These are phyloP conservation scores for Gopherus evgoodei DNA, from an alignment of 2,113 vertebrate species.

Conservation along the genomic window DNA sequence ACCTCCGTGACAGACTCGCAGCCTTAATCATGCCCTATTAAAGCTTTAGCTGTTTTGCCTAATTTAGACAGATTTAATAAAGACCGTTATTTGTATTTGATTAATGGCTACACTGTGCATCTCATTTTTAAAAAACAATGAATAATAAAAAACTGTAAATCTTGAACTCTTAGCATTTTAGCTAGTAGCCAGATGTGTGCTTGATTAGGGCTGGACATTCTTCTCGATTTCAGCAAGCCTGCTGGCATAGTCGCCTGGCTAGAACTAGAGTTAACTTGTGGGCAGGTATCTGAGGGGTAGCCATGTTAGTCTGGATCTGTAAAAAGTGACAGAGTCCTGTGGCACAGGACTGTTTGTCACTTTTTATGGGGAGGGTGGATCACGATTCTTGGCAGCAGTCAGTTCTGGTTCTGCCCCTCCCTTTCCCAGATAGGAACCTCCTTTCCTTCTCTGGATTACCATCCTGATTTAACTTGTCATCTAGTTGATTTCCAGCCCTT, in stretches of 20 bases:
- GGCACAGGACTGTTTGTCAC: too few species aligned
- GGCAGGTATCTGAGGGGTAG: fast-evolving
- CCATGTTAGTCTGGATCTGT: too few species aligned
- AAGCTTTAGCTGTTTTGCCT: not conserved
- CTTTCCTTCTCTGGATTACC: not conserved
- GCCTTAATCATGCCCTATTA: not conserved
- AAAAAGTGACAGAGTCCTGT: too few species aligned
- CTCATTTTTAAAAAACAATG: not conserved
- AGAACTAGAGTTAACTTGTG: not conserved
- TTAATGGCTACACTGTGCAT: not conserved
- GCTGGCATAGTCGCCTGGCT: not conserved
- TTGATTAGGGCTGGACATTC: not conserved
- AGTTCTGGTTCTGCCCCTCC: not conserved
- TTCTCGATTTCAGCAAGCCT: not conserved
- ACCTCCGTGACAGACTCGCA: too few species aligned
- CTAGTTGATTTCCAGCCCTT: not conserved
- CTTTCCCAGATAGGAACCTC: not conserved
- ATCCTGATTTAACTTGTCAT: not conserved
- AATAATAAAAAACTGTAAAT: not conserved
- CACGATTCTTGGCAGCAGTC: not conserved
- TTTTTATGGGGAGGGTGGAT: not conserved
- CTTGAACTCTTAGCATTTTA: not conserved
- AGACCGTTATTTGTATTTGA: not conserved
- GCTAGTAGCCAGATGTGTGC: not conserved
- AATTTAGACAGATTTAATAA: not conserved